A percentile compares a stretch with the other conserved stretches of the same genome.
Conservation (phyloP, 2,113 vertebrate species). For the Dromaius novaehollandiae region DNA sequence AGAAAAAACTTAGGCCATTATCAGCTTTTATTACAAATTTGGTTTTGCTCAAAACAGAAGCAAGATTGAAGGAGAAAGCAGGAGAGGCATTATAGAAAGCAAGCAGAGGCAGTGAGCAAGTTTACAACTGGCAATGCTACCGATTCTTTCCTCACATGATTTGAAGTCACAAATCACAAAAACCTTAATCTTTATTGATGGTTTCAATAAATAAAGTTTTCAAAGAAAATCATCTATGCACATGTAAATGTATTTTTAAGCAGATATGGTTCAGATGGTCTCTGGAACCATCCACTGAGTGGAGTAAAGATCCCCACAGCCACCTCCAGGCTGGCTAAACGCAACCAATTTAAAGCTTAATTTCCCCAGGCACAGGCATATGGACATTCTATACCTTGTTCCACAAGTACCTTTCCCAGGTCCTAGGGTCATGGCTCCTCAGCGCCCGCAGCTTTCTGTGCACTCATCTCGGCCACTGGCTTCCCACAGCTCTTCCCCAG, state of each 20-base stretch:
- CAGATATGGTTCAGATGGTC: background rate
- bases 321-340: background rate
- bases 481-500: background rate
- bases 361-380: background rate
- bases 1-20: background rate
- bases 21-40: background rate
- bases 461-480: background rate
- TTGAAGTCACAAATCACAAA: background rate
- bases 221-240: background rate
- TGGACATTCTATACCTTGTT: background rate
- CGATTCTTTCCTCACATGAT: background rate
- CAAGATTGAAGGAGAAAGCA: background rate
- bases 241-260: background rate
- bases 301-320: background rate
- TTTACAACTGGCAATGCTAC: background rate
- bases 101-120: background rate
- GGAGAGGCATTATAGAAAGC: background rate
- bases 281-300: background rate
- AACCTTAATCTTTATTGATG: background rate
- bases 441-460: background rate
- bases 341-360: background rate
- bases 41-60: background rate
- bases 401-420: background rate
- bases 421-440: background rate
- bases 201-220: background rate